Percentiles rank a stretch among this genome's conserved stretches.
phyloP scores from a whole-genome alignment of 2,113 vertebrate species.

The Protobothrops flavoviridis region DNA sequence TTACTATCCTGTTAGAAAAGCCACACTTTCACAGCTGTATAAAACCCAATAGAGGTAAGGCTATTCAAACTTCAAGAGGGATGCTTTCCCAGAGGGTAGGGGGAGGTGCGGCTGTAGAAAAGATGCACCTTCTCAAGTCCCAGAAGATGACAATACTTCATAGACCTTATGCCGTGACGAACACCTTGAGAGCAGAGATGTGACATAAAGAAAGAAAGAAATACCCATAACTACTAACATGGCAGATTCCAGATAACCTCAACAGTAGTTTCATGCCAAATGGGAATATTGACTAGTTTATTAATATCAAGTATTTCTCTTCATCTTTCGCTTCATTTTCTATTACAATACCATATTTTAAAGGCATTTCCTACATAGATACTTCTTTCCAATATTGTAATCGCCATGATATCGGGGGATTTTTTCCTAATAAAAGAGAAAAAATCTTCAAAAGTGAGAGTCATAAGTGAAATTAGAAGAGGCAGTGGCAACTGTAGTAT shows the following conservation, averaged over 20 bases:
- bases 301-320: conserved; percentile 56
- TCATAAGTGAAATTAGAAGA: conserved; percentile 75
- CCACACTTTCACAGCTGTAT: neutral
- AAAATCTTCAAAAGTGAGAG: conserved; percentile 77
- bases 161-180: neutral
- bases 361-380: conserved; percentile 64
- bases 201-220: neutral
- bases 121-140: neutral
- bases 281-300: conserved; percentile 43
- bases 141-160: neutral
- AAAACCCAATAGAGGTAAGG: neutral
- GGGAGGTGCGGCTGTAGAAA: neutral
- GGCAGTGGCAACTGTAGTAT: conserved; percentile 74
- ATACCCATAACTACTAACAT: neutral
- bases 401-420: conserved; percentile 78
- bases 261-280: neutral
- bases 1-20: neutral
- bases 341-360: conserved; percentile 56
- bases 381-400: conserved; percentile 73
- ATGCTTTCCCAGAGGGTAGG: neutral
- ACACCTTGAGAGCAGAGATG: neutral
- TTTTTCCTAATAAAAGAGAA: conserved; percentile 77
- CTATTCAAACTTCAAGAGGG: neutral
- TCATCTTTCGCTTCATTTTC: conserved; percentile 50
- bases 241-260: neutral